These are phyloP conservation scores for Elmis aenea DNA, from an alignment of 2,888 invertebrate species.

Conservation along the genomic window DNA sequence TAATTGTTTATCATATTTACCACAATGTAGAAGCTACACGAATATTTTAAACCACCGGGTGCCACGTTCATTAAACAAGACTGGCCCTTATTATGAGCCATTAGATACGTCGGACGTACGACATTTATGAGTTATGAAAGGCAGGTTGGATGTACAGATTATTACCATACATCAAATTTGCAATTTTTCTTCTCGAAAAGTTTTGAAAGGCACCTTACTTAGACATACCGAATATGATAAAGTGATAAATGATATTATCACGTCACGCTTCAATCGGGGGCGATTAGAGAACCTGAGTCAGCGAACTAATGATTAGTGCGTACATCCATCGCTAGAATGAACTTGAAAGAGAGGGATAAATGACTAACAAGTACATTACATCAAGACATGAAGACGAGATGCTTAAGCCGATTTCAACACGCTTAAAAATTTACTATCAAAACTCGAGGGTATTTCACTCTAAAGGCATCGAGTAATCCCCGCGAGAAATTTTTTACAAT, in stretches of 20 bases:
- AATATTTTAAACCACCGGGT: too few relatives aligned
- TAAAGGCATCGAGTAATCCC: not conserved
- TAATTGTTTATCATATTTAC: too few relatives aligned
- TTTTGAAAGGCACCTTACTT: not conserved
- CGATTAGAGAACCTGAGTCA: slow-evolving; percentile 32
- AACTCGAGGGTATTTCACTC: not conserved
- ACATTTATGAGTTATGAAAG: too few relatives aligned
- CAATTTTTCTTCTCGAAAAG: not conserved
- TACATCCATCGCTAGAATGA: slow-evolving; percentile 17
- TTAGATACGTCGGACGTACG: too few relatives aligned
- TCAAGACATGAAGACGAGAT: slow-evolving; percentile 2
- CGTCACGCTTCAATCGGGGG: slow-evolving; percentile 24
- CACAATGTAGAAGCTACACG: too few relatives aligned
- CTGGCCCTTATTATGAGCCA: too few relatives aligned
- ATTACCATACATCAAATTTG: not conserved
- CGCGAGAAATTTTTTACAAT: too few relatives aligned
- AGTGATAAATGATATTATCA: slow-evolving; percentile 32
- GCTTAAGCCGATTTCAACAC: not conserved
- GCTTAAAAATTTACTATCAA: not conserved
- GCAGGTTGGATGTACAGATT: too few relatives aligned
- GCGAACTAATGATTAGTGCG: slow-evolving; percentile 31
- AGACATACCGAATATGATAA: slow-evolving; percentile 19
- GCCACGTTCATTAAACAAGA: too few relatives aligned
- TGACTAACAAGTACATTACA: slow-evolving; percentile 30
- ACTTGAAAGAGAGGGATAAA: slow-evolving; percentile 34